phyloP scores from a whole-genome alignment of 23 tunicate genomes.

The Styela clava region DNA sequence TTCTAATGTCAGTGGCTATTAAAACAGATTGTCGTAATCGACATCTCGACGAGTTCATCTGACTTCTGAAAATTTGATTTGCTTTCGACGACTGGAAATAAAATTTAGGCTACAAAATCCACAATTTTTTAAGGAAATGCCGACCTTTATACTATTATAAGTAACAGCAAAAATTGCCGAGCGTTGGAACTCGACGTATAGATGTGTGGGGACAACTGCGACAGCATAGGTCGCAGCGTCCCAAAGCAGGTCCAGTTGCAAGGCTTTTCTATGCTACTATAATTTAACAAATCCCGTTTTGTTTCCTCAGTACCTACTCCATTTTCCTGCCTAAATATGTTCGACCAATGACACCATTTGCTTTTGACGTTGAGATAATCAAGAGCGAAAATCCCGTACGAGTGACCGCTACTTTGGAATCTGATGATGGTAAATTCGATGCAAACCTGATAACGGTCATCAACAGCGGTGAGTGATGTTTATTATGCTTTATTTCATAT shows the following conservation, averaged over 20 bases:
- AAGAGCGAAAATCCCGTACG: slow-evolving; percentile 30
- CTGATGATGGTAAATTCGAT: slow-evolving; percentile 33
- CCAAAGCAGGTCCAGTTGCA: background rate
- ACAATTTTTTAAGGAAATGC: no score
- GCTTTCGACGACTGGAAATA: no score
- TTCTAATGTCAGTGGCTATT: no score
- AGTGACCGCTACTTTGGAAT: slow-evolving; percentile 21
- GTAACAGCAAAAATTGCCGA: no score
- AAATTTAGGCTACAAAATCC: no score
- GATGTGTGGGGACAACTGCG: background rate
- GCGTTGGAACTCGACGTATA: no score
- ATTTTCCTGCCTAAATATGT: slow-evolving; percentile 47
- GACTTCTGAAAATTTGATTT: background rate
- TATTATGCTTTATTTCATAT: no score
- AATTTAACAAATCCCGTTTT: no score
- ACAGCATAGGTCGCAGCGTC: background rate
- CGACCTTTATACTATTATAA: no score
- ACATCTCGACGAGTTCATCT: background rate
- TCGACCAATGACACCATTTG: slow-evolving; percentile 51
- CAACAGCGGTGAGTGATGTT: background rate
- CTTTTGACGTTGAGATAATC: slow-evolving; percentile 29
- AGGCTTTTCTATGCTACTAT: background rate
- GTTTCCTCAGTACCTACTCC: slow-evolving; percentile 33
- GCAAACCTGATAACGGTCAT: background rate
- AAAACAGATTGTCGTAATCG: no score